These are phyloP conservation scores for Cotesia typhae DNA, from an alignment of 1,140 invertebrate species.

Conservation along the genomic window DNA sequence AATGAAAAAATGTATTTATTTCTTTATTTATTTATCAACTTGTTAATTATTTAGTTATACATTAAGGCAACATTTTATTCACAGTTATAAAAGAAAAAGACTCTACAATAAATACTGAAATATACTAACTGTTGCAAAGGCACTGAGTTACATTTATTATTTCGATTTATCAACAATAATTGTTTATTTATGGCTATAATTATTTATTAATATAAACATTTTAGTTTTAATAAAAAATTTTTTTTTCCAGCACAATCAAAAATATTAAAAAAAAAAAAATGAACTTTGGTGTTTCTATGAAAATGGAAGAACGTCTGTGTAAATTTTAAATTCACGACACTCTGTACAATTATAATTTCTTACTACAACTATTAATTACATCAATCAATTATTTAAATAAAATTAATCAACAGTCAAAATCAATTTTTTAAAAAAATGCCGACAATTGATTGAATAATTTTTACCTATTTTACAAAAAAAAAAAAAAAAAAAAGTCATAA, in stretches of 20 bases:
- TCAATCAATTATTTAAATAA: background rate
- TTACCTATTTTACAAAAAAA: background rate
- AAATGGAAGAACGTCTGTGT: constrained; percentile 29
- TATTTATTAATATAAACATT: constrained; percentile 1
- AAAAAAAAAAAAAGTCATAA: background rate
- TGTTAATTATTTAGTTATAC: constrained; percentile 37
- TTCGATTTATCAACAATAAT: background rate
- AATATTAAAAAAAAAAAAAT: constrained; percentile 2
- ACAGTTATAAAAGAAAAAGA: constrained; percentile 49
- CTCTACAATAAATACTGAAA: constrained; percentile 51
- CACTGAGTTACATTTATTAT: constrained; percentile 40
- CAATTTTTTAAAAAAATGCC: background rate
- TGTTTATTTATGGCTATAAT: background rate
- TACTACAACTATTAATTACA: background rate
- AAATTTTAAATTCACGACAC: constrained; percentile 4
- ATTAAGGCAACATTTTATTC: constrained; percentile 48
- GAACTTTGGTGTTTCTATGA: constrained; percentile 39
- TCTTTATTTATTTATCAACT: constrained; percentile 16
- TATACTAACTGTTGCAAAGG: constrained; percentile 48
- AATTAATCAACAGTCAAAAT: background rate
- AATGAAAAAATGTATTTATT: constrained; percentile 17
- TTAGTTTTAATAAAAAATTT: background rate
- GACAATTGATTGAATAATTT: constrained; percentile 11
- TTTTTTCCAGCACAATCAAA: constrained; percentile 11
- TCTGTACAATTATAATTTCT: constrained; percentile 17